Conservation (phyloP, 2,888 invertebrate genomes). For the Crossocerus cetratus region DNA sequence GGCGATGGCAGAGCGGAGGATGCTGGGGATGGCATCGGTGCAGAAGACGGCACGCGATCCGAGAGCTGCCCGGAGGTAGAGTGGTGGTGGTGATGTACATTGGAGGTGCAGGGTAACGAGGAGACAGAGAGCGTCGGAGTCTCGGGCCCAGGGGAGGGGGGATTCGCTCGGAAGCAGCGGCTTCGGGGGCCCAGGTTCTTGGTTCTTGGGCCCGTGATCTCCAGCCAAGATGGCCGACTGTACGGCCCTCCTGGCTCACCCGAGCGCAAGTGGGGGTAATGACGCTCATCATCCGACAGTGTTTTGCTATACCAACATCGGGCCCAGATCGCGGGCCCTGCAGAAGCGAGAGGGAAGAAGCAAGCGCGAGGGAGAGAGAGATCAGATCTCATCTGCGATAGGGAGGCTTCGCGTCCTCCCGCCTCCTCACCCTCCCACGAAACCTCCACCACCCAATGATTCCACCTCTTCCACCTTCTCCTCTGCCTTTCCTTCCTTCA, state of each 20-base stretch:
- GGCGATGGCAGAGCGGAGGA: constrained; percentile 25
- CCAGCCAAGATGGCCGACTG: constrained; percentile 75
- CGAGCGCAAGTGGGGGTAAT: constrained; percentile 71
- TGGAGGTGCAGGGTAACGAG: neutral
- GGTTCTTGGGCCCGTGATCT: constrained; percentile 50
- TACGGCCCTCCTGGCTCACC: constrained; percentile 65
- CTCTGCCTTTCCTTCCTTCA: constrained; percentile 22
- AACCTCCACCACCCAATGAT: constrained; percentile 48
- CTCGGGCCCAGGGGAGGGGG: neutral
- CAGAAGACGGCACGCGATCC: constrained; percentile 69
- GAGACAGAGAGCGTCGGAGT: neutral
- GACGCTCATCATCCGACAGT: constrained; percentile 76
- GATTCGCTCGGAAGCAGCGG: constrained; percentile 44
- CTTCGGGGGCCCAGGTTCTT: constrained; percentile 35
- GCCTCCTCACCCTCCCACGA: constrained; percentile 48
- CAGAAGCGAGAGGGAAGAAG: constrained; percentile 39
- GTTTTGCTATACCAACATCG: constrained; percentile 76
- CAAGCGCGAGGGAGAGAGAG: constrained; percentile 48
- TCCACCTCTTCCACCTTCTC: constrained; percentile 53
- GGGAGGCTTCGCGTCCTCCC: constrained; percentile 62
- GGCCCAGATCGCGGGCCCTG: constrained; percentile 32
- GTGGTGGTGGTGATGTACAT: neutral
- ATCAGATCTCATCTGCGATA: constrained; percentile 73
- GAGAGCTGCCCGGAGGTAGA: constrained; percentile 29
- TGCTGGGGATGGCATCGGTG: neutral